Evolutionary conservation across 2,113 vertebrate species (phyloP).

Genomic region (Maccullochella peelii): DNA sequence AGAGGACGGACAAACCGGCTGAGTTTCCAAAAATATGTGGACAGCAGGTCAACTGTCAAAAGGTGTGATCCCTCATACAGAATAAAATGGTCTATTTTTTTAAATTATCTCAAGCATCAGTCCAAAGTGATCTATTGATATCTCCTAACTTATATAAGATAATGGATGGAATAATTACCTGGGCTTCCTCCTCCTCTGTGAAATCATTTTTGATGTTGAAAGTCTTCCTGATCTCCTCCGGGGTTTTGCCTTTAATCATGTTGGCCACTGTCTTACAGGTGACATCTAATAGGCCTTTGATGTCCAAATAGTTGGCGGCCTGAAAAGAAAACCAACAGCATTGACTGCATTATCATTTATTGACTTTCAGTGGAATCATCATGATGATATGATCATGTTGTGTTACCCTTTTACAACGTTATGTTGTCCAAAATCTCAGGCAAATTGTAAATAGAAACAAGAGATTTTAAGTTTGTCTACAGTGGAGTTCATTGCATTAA

Average conservation of each 20-base stretch:
- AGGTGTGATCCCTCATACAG: neutral
- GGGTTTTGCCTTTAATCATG: conserved; percentile 99
- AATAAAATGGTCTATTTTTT: neutral
- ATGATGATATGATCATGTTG: too few species aligned
- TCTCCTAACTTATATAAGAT: neutral
- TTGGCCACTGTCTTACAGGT: conserved; percentile 99
- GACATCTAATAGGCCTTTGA: conserved; percentile 99
- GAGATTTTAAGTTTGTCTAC: too few species aligned
- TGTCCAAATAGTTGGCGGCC: conserved; percentile 99
- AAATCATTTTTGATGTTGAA: conserved; percentile 99
- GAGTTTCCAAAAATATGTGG: neutral
- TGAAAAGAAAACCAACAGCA: conserved; percentile 65
- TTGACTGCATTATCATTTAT: too few species aligned
- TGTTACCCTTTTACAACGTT: too few species aligned
- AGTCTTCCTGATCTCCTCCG: conserved; percentile 99
- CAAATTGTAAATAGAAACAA: too few species aligned
- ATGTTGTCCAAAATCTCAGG: too few species aligned
- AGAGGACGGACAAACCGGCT: neutral
- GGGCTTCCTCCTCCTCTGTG: conserved; percentile 99
- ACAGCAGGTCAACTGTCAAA: neutral
- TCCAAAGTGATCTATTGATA: neutral
- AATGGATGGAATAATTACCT: conserved; percentile 83
- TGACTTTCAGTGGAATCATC: too few species aligned
- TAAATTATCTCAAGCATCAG: neutral
- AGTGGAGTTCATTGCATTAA: too few species aligned